Evolutionary conservation across 2,797 vertebrate genomes (phyloP).

Genomic region (Leptodactylus fallax): DNA sequence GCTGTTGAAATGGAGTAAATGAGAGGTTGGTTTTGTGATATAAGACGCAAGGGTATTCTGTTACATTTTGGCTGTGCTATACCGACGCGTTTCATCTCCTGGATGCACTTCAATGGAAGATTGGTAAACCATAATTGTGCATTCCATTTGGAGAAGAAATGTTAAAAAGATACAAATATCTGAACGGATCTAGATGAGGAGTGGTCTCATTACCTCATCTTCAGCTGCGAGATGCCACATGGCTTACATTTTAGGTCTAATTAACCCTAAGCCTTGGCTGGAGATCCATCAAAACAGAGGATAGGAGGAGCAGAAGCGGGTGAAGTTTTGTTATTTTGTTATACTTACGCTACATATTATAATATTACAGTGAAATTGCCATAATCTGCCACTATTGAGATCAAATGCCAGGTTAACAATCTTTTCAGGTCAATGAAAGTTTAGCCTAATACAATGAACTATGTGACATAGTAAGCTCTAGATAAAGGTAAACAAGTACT

Average conservation of each 20-base stretch:
- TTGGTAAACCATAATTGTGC: constrained; percentile 74
- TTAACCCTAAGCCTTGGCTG: constrained; percentile 14
- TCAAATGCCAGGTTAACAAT: neutral
- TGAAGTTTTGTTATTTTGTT: neutral
- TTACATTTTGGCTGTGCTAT: constrained; percentile 69
- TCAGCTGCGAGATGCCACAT: constrained; percentile 58
- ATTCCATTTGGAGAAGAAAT: constrained; percentile 70
- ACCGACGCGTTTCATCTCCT: constrained; percentile 72
- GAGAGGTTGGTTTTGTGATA: constrained; percentile 73
- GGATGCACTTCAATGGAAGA: constrained; percentile 76
- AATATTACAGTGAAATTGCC: neutral
- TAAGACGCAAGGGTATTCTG: constrained; percentile 67
- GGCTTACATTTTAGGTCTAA: constrained; percentile 36
- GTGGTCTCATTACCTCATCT: constrained; percentile 74
- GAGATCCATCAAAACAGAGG: neutral
- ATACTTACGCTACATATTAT: neutral
- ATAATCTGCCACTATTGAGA: neutral
- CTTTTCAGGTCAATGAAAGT: neutral
- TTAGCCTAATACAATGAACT: no score
- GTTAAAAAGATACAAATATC: constrained; percentile 68
- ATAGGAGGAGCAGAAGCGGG: neutral
- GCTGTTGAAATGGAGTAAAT: constrained; percentile 73
- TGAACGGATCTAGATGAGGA: constrained; percentile 65
- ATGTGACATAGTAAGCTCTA: neutral
- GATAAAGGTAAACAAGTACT: no score